Base-by-base conservation (phyloP, 2,888 invertebrate genomes). In the Encarsia formosa region DNA sequence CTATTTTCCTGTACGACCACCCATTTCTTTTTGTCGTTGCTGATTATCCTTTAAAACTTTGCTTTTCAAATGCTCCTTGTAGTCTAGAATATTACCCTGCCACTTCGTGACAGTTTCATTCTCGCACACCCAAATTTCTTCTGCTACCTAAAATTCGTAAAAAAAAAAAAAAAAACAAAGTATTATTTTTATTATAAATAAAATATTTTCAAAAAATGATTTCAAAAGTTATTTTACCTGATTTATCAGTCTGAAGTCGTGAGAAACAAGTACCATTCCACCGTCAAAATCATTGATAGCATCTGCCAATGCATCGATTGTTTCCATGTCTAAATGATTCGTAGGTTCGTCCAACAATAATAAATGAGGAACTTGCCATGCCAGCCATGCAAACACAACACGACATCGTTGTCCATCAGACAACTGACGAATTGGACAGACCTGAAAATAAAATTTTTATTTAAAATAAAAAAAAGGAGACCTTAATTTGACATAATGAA, bases 51-150 rank as follows among this genome's bases (percentile, higher is more conserved):
- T 89, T 40, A 87, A 74, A 65, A 96, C 89, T 75, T 90, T 91
- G 52, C 83, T 84, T 71, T 93, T 91, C 60, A 99, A 81, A 71
- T 91, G 88, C 69, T 95, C 90, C 78, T 99, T 99, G 80, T 98
- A 99, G 56, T 87, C 84, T 66, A 92, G 83, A 78, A 99, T 99
- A 68, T 89, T 91, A 15, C 97, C 96, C 62, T 91, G 85, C 96
- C 98, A 99, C 76, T 97, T 96, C 22, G 95, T 97, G 48, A 95
- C 88, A 4, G 88, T 86, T 66, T 88, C 90, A 59, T 99, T 90
- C 75, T 98, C 97, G 75, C 99, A 99, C 38, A 99, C 88, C 99
- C 98, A 99, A 74, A 99, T 98, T 76, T 96, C 95, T 74, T 99
- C 89, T 9, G 98, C 98, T 26, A 99, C 98, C 96, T 97, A 67